Conservation (phyloP, 2,797 vertebrate species). For the Fringilla coelebs region DNA sequence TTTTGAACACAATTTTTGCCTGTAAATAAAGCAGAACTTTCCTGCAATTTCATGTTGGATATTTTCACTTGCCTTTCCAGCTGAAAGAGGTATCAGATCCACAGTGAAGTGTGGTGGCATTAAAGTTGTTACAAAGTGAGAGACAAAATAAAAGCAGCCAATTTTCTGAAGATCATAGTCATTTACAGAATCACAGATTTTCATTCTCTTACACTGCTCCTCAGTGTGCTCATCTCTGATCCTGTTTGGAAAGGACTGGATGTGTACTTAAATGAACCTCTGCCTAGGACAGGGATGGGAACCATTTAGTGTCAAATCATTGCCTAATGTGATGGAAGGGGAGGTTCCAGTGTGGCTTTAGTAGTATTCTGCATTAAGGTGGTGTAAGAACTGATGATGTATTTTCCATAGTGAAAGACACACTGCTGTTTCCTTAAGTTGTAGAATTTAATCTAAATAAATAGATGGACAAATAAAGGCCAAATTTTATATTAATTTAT, state of each 20-base stretch:
- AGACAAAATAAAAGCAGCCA: background rate
- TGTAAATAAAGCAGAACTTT: background rate
- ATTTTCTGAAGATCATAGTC: background rate
- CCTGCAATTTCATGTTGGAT: background rate
- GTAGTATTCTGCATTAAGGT: background rate
- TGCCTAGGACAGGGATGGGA: background rate
- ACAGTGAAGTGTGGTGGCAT: background rate
- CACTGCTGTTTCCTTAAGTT: background rate
- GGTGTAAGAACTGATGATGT: background rate
- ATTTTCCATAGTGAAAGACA: background rate
- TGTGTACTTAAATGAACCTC: background rate
- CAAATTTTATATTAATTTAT: background rate
- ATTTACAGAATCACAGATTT: background rate
- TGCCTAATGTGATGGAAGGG: background rate
- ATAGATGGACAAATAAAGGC: background rate
- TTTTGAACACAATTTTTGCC: background rate
- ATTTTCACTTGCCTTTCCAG: background rate
- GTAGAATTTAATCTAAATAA: background rate
- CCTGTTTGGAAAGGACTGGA: background rate
- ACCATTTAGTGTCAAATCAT: background rate
- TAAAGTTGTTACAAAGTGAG: background rate
- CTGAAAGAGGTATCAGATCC: background rate
- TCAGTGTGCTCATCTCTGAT: background rate
- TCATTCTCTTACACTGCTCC: rapidly evolving
- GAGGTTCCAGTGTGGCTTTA: background rate